A percentile compares a stretch with the other conserved stretches of the same genome.
phyloP scores from a whole-genome alignment of 2,797 vertebrate genomes.

The Graptemys geographica region DNA sequence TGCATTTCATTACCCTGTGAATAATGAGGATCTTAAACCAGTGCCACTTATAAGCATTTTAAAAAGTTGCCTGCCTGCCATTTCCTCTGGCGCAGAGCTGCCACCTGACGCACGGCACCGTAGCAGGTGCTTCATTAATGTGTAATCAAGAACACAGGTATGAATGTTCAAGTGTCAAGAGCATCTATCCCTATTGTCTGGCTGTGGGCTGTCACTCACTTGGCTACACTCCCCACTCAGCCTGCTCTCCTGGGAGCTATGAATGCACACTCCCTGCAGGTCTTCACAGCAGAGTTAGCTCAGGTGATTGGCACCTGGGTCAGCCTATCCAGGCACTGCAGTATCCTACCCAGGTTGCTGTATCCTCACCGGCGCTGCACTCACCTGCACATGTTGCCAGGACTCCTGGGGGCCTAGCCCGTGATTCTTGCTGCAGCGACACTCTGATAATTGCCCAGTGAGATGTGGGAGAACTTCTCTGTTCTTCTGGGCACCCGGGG shows the following conservation, averaged over 20 bases:
- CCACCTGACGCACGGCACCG: neutral
- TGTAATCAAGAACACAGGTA: neutral
- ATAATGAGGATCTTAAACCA: accelerated
- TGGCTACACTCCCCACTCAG: neutral
- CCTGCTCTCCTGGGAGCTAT: neutral
- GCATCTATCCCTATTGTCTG: neutral
- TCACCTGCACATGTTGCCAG: neutral
- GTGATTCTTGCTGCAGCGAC: neutral
- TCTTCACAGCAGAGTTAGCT: neutral
- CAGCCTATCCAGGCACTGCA: neutral
- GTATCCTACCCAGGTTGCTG: neutral
- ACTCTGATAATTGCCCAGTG: neutral
- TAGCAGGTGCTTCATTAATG: neutral
- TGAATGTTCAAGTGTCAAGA: accelerated
- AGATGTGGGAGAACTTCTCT: neutral
- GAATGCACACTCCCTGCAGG: neutral
- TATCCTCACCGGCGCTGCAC: neutral
- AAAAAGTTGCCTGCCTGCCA: neutral
- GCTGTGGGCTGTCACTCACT: accelerated
- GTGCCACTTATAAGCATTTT: accelerated
- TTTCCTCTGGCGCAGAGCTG: accelerated
- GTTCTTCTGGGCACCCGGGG: neutral
- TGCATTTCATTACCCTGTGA: accelerated
- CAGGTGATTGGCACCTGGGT: neutral
- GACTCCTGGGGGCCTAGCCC: neutral